These are phyloP conservation scores for Girardinus metallicus DNA, from an alignment of 2,797 vertebrate genomes.

Conservation along the genomic window DNA sequence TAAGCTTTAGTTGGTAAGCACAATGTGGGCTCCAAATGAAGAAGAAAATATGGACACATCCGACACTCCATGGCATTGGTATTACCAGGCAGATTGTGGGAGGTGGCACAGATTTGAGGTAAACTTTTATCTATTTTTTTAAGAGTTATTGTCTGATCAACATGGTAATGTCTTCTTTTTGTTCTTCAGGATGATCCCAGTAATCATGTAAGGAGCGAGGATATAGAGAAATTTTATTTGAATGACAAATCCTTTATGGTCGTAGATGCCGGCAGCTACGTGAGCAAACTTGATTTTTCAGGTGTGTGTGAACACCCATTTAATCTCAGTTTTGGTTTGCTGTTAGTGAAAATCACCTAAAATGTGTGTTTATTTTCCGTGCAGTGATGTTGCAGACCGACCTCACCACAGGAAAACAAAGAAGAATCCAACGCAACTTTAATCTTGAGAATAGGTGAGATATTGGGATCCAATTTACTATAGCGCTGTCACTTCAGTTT, in stretches of 20 bases:
- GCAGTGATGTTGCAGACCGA: slow-evolving; percentile 86
- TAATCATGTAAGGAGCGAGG: slow-evolving; percentile 58
- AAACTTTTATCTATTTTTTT: slow-evolving; percentile 26
- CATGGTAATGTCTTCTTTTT: not conserved
- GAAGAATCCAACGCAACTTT: slow-evolving; percentile 70
- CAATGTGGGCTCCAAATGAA: slow-evolving; percentile 3
- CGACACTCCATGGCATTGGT: slow-evolving; percentile 85
- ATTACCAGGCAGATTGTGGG: slow-evolving; percentile 87
- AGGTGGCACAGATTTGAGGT: slow-evolving; percentile 83
- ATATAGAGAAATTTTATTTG: slow-evolving; percentile 81
- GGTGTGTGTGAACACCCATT: slow-evolving; percentile 70
- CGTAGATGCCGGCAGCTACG: slow-evolving; percentile 65
- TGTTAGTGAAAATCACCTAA: not conserved
- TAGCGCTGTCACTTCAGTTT: not conserved
- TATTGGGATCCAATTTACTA: accelerated
- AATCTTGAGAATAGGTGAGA: slow-evolving; percentile 36
- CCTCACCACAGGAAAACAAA: slow-evolving; percentile 73
- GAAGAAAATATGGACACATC: slow-evolving; percentile 84
- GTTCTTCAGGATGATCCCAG: slow-evolving; percentile 70
- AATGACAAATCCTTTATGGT: slow-evolving; percentile 70
- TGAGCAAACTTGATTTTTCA: slow-evolving; percentile 80
- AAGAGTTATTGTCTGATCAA: not conserved
- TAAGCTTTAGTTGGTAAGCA: not conserved
- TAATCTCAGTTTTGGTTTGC: not conserved
- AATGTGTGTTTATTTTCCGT: not conserved